These are phyloP conservation scores for Acleris literana DNA, from an alignment of 2,888 invertebrate genomes.

Conservation along the genomic window DNA sequence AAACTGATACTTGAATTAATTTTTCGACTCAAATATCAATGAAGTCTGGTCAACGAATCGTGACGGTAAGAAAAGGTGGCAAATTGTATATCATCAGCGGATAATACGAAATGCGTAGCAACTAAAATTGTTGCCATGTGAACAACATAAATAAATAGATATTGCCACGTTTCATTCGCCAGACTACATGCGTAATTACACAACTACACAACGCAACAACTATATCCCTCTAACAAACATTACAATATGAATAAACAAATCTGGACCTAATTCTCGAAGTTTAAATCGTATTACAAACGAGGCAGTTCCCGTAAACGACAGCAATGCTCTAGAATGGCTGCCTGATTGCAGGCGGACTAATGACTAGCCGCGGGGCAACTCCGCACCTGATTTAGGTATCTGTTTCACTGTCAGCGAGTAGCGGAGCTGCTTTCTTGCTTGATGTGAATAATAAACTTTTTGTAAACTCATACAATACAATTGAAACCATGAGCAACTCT, in stretches of 20 bases:
- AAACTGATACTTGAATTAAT: no score
- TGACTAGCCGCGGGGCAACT: slow-evolving; percentile 52
- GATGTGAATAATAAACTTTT: no score
- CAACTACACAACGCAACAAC: not conserved
- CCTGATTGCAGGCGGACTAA: slow-evolving; percentile 44
- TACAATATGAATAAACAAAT: slow-evolving; percentile 8
- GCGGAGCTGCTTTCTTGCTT: not conserved
- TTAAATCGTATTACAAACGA: slow-evolving; percentile 45
- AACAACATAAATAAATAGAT: no score
- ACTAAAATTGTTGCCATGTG: no score
- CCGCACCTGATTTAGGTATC: slow-evolving; percentile 50
- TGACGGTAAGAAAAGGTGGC: no score
- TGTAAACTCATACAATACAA: no score
- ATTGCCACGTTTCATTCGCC: no score
- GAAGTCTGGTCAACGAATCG: no score
- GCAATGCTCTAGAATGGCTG: slow-evolving; percentile 32
- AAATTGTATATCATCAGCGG: no score
- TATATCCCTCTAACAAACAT: not conserved
- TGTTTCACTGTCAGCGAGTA: not conserved
- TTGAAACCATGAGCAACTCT: no score
- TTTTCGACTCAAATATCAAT: no score
- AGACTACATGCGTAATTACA: not conserved
- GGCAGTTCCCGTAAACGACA: slow-evolving; percentile 33
- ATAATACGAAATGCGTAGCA: no score
- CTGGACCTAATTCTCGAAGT: slow-evolving; percentile 41